These are phyloP conservation scores for Hyphantria cunea DNA, from an alignment of 1,140 invertebrate species.

Conservation along the genomic window DNA sequence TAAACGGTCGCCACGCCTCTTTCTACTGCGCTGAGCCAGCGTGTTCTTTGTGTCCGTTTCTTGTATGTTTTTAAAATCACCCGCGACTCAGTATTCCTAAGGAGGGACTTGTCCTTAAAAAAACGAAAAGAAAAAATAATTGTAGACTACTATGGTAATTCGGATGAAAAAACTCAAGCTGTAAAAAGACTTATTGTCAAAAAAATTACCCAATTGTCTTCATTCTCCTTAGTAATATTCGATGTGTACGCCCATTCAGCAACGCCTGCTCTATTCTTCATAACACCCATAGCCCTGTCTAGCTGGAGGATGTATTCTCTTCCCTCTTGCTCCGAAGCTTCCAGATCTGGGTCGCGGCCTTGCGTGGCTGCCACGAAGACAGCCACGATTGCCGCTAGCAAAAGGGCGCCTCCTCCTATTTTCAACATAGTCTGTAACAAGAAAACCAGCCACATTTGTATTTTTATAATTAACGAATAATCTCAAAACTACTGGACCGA, in stretches of 20 bases:
- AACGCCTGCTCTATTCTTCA: conserved; percentile 81
- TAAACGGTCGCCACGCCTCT: too few relatives aligned
- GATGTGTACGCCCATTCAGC: conserved; percentile 88
- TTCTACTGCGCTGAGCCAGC: too few relatives aligned
- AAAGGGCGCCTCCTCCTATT: conserved; percentile 67
- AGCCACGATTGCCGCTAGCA: conserved; percentile 70
- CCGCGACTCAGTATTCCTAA: too few relatives aligned
- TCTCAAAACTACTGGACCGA: too few relatives aligned
- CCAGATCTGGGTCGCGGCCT: conserved; percentile 78
- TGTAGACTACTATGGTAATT: too few relatives aligned
- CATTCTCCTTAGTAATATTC: conserved; percentile 88
- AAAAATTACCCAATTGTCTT: conserved; percentile 81
- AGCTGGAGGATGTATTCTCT: conserved; percentile 83
- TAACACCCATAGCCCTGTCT: conserved; percentile 82
- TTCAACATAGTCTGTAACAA: conserved; percentile 73
- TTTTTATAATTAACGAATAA: too few relatives aligned
- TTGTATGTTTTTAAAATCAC: too few relatives aligned
- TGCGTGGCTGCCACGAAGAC: conserved; percentile 74
- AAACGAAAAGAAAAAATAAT: too few relatives aligned
- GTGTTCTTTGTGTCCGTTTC: too few relatives aligned
- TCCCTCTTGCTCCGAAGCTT: conserved; percentile 83
- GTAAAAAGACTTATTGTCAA: too few relatives aligned
- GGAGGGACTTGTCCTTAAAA: too few relatives aligned
- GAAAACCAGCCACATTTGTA: not conserved
- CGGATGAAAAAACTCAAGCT: too few relatives aligned